Conservation (phyloP, 2,888 invertebrate genomes). For the Epistrophe eligans region DNA sequence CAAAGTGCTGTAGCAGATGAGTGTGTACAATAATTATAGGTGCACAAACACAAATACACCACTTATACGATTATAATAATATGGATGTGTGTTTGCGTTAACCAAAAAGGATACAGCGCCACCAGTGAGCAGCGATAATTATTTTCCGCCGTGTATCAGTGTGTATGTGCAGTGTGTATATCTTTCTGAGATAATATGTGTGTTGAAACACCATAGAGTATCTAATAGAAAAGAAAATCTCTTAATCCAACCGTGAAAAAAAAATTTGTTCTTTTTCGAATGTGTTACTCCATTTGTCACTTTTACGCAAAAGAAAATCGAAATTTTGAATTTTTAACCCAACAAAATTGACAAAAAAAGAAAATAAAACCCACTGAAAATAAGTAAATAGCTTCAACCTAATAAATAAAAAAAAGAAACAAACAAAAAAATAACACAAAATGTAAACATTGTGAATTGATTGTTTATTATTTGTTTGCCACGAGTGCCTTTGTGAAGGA, state of each 20-base stretch:
- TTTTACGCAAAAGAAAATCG: slow-evolving; percentile 45
- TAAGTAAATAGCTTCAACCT: background rate
- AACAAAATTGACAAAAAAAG: background rate
- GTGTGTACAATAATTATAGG: slow-evolving; percentile 44
- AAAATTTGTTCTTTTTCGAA: slow-evolving; percentile 51
- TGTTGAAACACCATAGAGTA: slow-evolving; percentile 66
- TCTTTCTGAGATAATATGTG: slow-evolving; percentile 67
- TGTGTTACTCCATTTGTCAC: slow-evolving; percentile 50
- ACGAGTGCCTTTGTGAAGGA: slow-evolving; percentile 75
- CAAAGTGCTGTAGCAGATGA: slow-evolving; percentile 23
- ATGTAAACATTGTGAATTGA: slow-evolving; percentile 52
- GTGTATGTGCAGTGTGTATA: slow-evolving; percentile 29
- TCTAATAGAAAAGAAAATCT: slow-evolving; percentile 71
- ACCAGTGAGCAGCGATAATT: slow-evolving; percentile 39
- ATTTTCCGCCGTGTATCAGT: slow-evolving; percentile 17
- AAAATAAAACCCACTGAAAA: background rate
- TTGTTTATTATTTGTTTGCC: slow-evolving; percentile 72
- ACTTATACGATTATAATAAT: background rate
- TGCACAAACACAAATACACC: slow-evolving; percentile 13
- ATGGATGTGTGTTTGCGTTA: slow-evolving; percentile 26
- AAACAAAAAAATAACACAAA: slow-evolving; percentile 15
- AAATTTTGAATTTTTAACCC: background rate
- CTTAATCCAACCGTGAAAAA: slow-evolving; percentile 64
- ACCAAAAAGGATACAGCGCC: slow-evolving; percentile 68
- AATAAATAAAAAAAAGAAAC: background rate